Evolutionary conservation across 2,113 vertebrate species (phyloP).

Genomic region (Mustela lutreola): DNA sequence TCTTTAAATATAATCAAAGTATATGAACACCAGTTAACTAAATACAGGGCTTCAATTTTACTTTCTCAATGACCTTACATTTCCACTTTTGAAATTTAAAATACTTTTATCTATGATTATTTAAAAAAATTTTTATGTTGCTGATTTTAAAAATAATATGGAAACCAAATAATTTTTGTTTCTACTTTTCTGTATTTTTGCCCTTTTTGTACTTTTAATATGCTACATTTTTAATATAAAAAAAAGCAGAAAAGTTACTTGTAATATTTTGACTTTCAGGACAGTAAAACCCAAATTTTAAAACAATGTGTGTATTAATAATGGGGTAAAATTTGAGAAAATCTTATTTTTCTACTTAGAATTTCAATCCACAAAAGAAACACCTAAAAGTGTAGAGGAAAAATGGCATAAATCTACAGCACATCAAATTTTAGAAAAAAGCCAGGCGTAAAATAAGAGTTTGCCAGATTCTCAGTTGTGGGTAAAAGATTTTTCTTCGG

Average conservation of each 20-base stretch:
- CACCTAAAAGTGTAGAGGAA: background rate
- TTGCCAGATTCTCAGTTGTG: slow-evolving; percentile 28
- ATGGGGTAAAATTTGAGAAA: background rate
- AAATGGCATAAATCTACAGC: background rate
- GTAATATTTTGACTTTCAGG: background rate
- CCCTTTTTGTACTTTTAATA: background rate
- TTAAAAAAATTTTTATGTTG: background rate
- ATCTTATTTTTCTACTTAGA: slow-evolving; percentile 19
- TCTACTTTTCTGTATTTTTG: background rate
- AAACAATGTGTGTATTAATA: background rate
- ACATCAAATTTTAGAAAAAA: slow-evolving; percentile 30
- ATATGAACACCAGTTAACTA: background rate
- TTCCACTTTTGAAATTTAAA: slow-evolving; percentile 40
- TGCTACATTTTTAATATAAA: slow-evolving; percentile 1
- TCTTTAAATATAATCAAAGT: background rate
- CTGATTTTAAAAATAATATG: slow-evolving; percentile 19
- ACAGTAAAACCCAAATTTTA: slow-evolving; percentile 4
- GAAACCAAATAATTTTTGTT: slow-evolving; percentile 29
- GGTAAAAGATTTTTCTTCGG: slow-evolving; percentile 70
- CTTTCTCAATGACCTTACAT: background rate
- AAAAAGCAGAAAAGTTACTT: background rate
- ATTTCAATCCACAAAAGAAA: slow-evolving; percentile 50
- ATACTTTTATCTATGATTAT: background rate
- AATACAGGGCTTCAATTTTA: background rate
- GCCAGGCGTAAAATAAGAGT: background rate